Evolutionary conservation across 2,113 vertebrate genomes (phyloP), one percentile per base, ranked within the genome.

Genomic region (Misgurnus anguillicaudatus): DNA sequence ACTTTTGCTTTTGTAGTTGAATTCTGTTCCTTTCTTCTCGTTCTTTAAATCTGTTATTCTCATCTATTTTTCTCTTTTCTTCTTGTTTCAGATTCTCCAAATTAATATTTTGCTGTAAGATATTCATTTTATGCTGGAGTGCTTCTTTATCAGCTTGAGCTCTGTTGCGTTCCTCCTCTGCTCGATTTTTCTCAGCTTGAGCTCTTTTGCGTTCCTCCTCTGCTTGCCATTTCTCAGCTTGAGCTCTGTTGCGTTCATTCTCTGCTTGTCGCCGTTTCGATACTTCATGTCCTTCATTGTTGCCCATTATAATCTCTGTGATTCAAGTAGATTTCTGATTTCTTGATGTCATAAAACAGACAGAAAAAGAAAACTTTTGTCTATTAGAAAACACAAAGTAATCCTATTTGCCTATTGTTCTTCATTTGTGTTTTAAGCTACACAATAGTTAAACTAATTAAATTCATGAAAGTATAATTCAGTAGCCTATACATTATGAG

Each of bases 1-100:
- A 38, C 14, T 31, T 62, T 62, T 62, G 4, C 4, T 62, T 36
- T 36, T 62, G 21, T 38, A 13, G 24, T 14, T 41, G 38, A 65
- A 65, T 65, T 41, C 62, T 65, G 4, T n/a, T 65, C 62, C 41
- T 65, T 63, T 63, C 61, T 17, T 63, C 16, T 41, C 41, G 16
- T 65, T 65, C 62, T 65, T 17, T 41, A 9, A 45, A 45, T 45
- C 42, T 45, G 24, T 24, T 24, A 24, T 45, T 45, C 5, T 3
- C 13, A 13, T 16, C 5, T 14, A 36, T 6, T 62, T 3, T 36
- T 24, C 21, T 62, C 11, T 36, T 62, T 36, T 16, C 21, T 14
- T 38, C 11, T 62, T 62, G 21, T 36, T 11, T 36, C 24, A 13
- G 13, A 31, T 0, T 31, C 60, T 62, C 10, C 2, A 36, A 62